Base-by-base conservation (phyloP, 2,797 vertebrate genomes). In the Epinephelus coioides region DNA sequence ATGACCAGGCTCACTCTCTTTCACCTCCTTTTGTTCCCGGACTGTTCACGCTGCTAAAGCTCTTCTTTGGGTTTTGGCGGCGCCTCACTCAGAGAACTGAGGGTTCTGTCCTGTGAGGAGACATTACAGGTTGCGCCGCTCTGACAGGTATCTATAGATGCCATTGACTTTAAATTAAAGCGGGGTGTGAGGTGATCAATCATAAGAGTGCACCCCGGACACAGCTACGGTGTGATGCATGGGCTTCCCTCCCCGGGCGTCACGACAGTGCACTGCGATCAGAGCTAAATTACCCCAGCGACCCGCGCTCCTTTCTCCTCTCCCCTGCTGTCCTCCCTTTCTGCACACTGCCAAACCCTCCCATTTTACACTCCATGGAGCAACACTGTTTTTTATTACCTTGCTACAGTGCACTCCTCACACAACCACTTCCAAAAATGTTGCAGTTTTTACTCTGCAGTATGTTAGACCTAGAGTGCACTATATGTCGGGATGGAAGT, bases 131-230 rank as follows among this genome's bases (percentile, higher is more conserved):
- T 79, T 61, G 83, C 83, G 85, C 69, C 1, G 21, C 72, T 59
- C 87, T 94, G 95, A 94, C 94, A 91, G 92, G 90, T 93, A 94
- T 94, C 95, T 95, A 90, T 92, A 90, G 92, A 92, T 73, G 71
- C 44, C 69, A 86, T 86, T 93, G 92, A 86, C 89, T 94, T 94
- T 92, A 88, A 94, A 93, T 95, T 92, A 93, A 91, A 92, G 90
- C 68, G 5, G 64, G 60, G 43, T 80, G 79, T 79, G 86, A 73
- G 72, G 85, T 83, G 89, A 95, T 96, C 93, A 93, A 88, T 96
- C 93, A 93, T 86, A 89, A 62, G 60, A 84, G 77, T 63, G 81
- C 73, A 76, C 76, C 75, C 69, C 4, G 79, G 88, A 90, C 79
- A 84, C 78, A 81, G 86, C 85, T 66, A 49, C 76, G 14, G 79